Evolutionary conservation across 2,888 invertebrate species (phyloP), one percentile per base, ranked within the genome.

Genomic region (Plebejus anna): DNA sequence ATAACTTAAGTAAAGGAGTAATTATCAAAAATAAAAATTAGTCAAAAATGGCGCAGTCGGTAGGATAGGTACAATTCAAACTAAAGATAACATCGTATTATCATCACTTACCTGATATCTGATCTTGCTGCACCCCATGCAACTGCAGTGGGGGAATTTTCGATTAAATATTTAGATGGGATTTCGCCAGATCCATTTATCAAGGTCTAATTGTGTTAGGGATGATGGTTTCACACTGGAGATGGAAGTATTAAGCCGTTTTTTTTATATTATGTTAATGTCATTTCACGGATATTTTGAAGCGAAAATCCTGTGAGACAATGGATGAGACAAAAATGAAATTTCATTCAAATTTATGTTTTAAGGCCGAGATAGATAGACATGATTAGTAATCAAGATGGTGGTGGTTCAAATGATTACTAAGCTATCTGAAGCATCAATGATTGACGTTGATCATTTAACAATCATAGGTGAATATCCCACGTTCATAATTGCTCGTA

Each of bases 131-230:
- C 73, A 73, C 77, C 76, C 75, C 77, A 77, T 84, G 85, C 85
- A 87, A 79, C 78, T 76, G 79, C 79, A 80, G 87, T 88, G 83
- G 92, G 93, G 92, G 92, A 90, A 88, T 89, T 90, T 91, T 88
- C 90, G 88, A 94, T 94, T 93, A 94, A 92, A 92, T 90, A 94
- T 94, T 93, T 91, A 92, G 93, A 94, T 94, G 92, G 90, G 91
- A 92, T 92, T 92, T 92, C 91, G 91, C 91, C 87, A 87, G 89
- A 89, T 85, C 91, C 93, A 94, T 94, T 92, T 91, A 94, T 94
- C 92, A 92, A 87, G 86, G 87, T 89, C 88, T 93, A 92, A 92
- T 92, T 92, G 89, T 90, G 83, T 86, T 86, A 88, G 91, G 91
- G 89, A 84, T 84, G 86, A 84, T 84, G 85, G 83, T 86, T 85